phyloP scores from a whole-genome alignment of 2,113 vertebrate genomes.

The Synodontis membranacea region DNA sequence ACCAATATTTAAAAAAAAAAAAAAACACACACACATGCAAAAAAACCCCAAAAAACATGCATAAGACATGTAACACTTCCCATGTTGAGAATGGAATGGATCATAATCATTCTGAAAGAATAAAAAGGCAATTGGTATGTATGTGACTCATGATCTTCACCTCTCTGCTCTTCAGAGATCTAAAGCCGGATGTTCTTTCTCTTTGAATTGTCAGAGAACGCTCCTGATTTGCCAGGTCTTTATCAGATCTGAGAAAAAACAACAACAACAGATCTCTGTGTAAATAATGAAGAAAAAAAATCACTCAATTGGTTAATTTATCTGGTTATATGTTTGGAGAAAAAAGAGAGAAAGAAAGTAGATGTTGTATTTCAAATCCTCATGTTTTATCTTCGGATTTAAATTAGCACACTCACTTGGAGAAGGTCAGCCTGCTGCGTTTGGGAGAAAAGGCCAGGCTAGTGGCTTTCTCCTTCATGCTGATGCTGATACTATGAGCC shows the following conservation, averaged over 20 bases:
- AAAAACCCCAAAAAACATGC: not conserved
- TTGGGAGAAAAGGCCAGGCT: conserved; percentile 87
- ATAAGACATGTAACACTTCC: not conserved
- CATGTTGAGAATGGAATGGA: not conserved
- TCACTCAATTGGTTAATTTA: not conserved
- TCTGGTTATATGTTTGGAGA: not conserved
- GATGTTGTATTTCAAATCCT: not conserved
- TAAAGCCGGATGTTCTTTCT: conserved; percentile 70
- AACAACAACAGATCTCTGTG: not conserved
- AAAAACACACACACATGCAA: too few species aligned
- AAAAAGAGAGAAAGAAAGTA: not conserved
- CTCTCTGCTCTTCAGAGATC: conserved; percentile 70
- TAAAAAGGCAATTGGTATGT: not conserved
- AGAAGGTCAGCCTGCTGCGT: conserved; percentile 73
- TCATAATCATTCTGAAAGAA: not conserved
- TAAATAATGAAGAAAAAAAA: not conserved
- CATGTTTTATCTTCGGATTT: not conserved
- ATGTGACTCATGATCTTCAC: conserved; percentile 52
- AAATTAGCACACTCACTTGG: conserved; percentile 77
- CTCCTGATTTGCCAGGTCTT: conserved; percentile 69
- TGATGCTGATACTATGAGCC: conserved; percentile 64
- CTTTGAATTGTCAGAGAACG: conserved; percentile 65
- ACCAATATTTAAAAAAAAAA: not conserved
- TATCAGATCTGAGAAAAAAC: conserved; percentile 69
- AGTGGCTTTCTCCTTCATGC: conserved; percentile 67